Base-by-base conservation (phyloP, 37 sponge, comb jelly and placozoan genomes). In the Mnemiopsis leidyi region DNA sequence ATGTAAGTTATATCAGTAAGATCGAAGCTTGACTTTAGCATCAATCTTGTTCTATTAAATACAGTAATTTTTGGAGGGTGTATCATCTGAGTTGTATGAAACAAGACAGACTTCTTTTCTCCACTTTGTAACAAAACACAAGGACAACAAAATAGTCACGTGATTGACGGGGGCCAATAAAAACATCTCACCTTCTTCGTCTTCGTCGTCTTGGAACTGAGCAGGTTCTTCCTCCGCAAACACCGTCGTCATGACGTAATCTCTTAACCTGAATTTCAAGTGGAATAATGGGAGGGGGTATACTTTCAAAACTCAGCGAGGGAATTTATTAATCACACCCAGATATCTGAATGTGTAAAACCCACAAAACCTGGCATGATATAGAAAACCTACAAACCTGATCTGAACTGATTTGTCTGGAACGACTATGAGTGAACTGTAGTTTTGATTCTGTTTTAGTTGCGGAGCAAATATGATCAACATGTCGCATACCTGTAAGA, bases 381-480 rank as follows among this genome's bases (percentile, higher is more conserved):
- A n/a, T n/a, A n/a, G n/a, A n/a, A n/a, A n/a, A n/a, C n/a, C 23
- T 20, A 40, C 29, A 37, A 39, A 85, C 90, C 90, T 85, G 90
- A 85, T 85, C 24, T 85, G 90, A 20, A 85, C 90, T 85, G 90
- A 85, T 39, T 85, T 85, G 23, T 85, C 90, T 9, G 90, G 90
- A 28, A 85, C 90, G 29, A 85, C 90, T 23, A 85, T 85, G 48
- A 85, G 90, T 23, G 36, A 32, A 37, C 61, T 85, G 90, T 85
- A 85, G 90, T 38, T 85, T 1, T 39, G 90, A 61, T 85, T 93
- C 40, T 92, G 93, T 48, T 92, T 92, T 16, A 97, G 92, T 69
- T 95, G 95, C 9, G 92, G 93, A 37, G 95, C 94, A 76, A 95
- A 96, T 71, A 97, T 90, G 1, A 97, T 83, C 48, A 97, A 92